These are phyloP conservation scores for Ladona fulva DNA, from an alignment of 1,140 invertebrate species.

Conservation along the genomic window DNA sequence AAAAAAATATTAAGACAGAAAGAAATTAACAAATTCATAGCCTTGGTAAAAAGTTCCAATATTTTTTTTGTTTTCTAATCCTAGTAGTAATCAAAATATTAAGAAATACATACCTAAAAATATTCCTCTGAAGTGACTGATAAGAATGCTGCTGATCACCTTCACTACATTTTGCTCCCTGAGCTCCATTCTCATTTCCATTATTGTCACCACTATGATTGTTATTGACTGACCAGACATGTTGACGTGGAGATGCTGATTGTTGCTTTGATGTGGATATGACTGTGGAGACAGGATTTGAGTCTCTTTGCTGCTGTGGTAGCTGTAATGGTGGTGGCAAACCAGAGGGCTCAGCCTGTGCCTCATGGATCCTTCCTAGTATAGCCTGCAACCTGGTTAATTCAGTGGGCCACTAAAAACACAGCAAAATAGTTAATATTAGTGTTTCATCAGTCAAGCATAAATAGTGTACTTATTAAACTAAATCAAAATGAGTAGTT, in stretches of 20 bases:
- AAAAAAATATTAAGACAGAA: too few species aligned
- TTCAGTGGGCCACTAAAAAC: neutral
- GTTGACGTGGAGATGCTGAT: neutral
- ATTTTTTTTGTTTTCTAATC: too few species aligned
- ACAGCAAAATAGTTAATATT: too few species aligned
- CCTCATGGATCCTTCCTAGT: neutral
- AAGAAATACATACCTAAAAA: constrained; percentile 31
- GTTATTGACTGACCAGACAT: neutral
- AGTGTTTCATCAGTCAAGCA: too few species aligned
- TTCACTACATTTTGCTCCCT: neutral
- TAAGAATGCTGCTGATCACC: constrained; percentile 18
- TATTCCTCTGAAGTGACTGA: constrained; percentile 35
- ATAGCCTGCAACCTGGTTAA: neutral
- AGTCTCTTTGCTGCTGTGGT: neutral
- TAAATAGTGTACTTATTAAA: too few species aligned
- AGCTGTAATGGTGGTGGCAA: neutral
- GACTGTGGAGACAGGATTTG: neutral
- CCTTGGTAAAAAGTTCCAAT: too few species aligned
- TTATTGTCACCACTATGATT: neutral
- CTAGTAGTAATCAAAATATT: too few species aligned
- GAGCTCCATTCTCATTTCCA: neutral
- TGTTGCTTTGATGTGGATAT: neutral
- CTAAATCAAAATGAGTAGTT: too few species aligned
- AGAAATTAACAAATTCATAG: too few species aligned
- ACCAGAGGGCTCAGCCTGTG: neutral